Percentiles rank a stretch among this genome's conserved stretches.
Evolutionary conservation across 1,140 invertebrate species (phyloP).

Genomic region (Musca domestica): DNA sequence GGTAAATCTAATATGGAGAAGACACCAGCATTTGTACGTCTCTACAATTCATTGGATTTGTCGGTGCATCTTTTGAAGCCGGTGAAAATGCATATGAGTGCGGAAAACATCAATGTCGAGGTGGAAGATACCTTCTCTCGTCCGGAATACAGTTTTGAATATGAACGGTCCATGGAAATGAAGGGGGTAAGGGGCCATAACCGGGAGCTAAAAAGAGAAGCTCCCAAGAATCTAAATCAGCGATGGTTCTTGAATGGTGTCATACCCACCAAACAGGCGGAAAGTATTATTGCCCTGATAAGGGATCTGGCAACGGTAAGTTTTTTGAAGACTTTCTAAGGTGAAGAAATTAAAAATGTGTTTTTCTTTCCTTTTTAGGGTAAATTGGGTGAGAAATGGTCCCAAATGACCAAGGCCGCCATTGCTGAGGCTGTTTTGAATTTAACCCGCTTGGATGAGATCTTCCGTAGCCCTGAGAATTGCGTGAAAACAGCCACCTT

Average conservation of each 20-base stretch:
- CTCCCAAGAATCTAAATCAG: slow-evolving; percentile 49
- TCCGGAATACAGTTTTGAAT: slow-evolving; percentile 41
- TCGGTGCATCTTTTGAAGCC: slow-evolving; percentile 43
- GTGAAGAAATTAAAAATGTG: no score
- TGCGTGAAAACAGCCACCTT: slow-evolving; percentile 81
- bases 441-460: slow-evolving; percentile 78
- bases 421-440: slow-evolving; percentile 87
- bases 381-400: slow-evolving; percentile 83
- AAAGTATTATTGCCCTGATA: slow-evolving; percentile 83
- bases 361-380: slow-evolving; percentile 62
- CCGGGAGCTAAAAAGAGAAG: slow-evolving; percentile 28
- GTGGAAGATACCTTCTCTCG: background rate
- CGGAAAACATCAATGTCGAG: slow-evolving; percentile 14
- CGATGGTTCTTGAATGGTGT: slow-evolving; percentile 84
- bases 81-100: slow-evolving; percentile 21
- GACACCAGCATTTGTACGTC: slow-evolving; percentile 42
- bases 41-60: slow-evolving; percentile 49
- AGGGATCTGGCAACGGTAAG: slow-evolving; percentile 89
- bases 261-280: slow-evolving; percentile 79
- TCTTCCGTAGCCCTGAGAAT: slow-evolving; percentile 67
- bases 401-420: slow-evolving; percentile 81
- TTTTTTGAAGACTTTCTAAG: slow-evolving; percentile 28
- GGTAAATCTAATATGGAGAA: slow-evolving; percentile 42
- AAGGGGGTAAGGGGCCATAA: background rate
- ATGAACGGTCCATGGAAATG: slow-evolving; percentile 27